Conservation (phyloP, 2,888 invertebrate genomes). For the Itoplectis maculator region DNA sequence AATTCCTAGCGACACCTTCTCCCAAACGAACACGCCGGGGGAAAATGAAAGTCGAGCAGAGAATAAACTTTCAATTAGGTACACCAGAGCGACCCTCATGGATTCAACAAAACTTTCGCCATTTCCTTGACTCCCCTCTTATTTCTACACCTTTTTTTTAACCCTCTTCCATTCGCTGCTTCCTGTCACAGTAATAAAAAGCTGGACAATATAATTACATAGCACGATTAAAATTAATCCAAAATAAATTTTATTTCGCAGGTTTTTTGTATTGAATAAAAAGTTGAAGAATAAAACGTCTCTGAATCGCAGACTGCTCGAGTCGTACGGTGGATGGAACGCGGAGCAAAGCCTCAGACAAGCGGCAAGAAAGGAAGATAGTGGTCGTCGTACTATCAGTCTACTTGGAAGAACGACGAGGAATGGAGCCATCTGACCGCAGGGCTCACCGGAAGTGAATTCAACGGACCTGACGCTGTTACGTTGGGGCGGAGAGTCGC, state of each 20-base stretch:
- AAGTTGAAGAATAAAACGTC: neutral
- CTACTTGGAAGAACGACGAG: constrained; percentile 65
- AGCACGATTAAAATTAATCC: neutral
- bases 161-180: neutral
- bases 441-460: constrained; percentile 63
- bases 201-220: neutral
- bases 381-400: constrained; percentile 11
- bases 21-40: constrained; percentile 28
- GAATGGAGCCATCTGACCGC: constrained; percentile 67
- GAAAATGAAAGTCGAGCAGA: constrained; percentile 47
- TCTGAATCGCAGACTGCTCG: neutral
- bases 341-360: neutral
- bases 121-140: constrained; percentile 23
- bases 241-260: too few relatives aligned
- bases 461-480: constrained; percentile 58
- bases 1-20: constrained; percentile 34
- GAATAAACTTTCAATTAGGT: constrained; percentile 61
- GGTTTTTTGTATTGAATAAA: neutral
- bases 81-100: constrained; percentile 37
- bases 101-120: constrained; percentile 48
- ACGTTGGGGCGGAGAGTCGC: constrained; percentile 64
- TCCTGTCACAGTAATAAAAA: constrained; percentile 16
- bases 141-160: neutral
- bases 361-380: neutral
- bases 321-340: neutral